These are phyloP conservation scores for Trachelus tabidus DNA, from an alignment of 2,888 invertebrate species.

Conservation along the genomic window DNA sequence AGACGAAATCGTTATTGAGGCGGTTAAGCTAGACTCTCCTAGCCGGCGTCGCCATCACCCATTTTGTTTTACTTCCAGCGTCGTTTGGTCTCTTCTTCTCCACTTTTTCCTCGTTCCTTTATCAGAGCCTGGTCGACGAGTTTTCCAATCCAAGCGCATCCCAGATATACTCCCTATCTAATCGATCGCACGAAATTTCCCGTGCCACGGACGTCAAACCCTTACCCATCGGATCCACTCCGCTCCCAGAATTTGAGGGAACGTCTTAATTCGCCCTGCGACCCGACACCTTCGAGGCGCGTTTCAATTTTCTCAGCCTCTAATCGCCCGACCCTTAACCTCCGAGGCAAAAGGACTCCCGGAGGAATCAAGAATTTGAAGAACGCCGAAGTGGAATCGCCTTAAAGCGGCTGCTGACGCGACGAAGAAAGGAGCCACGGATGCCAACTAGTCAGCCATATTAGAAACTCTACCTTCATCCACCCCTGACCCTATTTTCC, in stretches of 20 bases:
- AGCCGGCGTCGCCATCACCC: slow-evolving; percentile 38
- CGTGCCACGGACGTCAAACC: neutral
- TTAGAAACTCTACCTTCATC: neutral
- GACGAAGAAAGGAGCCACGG: neutral
- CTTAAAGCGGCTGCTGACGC: neutral
- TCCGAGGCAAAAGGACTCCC: neutral
- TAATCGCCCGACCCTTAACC: neutral
- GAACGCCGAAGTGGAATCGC: slow-evolving; percentile 1
- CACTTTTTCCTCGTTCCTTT: slow-evolving; percentile 10
- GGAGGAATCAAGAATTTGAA: neutral
- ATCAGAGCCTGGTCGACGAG: neutral
- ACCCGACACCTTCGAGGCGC: slow-evolving; percentile 10
- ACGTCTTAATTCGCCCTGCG: slow-evolving; percentile 49
- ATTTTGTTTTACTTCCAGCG: slow-evolving; percentile 43
- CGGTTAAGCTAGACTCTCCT: slow-evolving; percentile 35
- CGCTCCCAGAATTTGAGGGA: slow-evolving; percentile 10
- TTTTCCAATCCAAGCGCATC: neutral
- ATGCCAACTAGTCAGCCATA: neutral
- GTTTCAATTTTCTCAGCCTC: neutral
- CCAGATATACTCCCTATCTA: slow-evolving; percentile 12
- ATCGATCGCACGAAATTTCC: slow-evolving; percentile 9
- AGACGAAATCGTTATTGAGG: slow-evolving; percentile 44
- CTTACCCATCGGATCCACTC: neutral
- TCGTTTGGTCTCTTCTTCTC: slow-evolving; percentile 25
- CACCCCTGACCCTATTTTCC: neutral